Evolutionary conservation across 1,140 invertebrate species (phyloP), one percentile per base, ranked within the genome.

Genomic region (Condylostylus longicornis): DNA sequence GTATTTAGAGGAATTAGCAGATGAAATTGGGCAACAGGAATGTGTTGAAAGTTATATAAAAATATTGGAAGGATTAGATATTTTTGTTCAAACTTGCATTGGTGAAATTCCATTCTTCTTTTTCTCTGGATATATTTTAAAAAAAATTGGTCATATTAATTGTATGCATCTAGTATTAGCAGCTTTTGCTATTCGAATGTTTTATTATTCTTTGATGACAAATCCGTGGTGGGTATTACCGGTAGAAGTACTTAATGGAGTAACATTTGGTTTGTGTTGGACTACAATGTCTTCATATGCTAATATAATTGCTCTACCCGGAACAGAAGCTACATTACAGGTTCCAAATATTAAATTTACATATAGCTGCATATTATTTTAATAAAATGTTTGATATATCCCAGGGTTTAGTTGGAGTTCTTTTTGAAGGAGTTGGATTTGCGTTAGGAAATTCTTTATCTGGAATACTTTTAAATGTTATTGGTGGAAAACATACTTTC

Each of bases 81-180:
- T 79, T 49, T 74, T 75, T 4, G 70, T 89, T 33, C 82, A 89
- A 53, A 83, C 79, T 44, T 79, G 91, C 46, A 62, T 75, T 17
- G 89, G 89, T n/a, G 86, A 93, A 63, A 59, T 89, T 40, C 85
- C 85, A 1, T 86, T 90, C 46, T 83, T 91, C 63, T 88, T 89
- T 53, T 51, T 86, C 9, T 86, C 85, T 13, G 74, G 75, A 67
- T 54, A 61, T 51, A 75, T 94, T 29, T 64, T 94, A 1, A 77
- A 77, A 44, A 82, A 78, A 54, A 61, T 94, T 2, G 88, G 88
- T 0, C 84, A 90, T 50, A 61, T 81, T 0, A 72, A 82, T 48
- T 74, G 79, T 37, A 83, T 95, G 74, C 79, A 76, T 34, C 47
- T 89, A 15, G 78, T 89, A 2, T 64, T 91, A n/a, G 62, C 79